Conservation (phyloP, 2,797 vertebrate species). For the Liasis olivaceus region DNA sequence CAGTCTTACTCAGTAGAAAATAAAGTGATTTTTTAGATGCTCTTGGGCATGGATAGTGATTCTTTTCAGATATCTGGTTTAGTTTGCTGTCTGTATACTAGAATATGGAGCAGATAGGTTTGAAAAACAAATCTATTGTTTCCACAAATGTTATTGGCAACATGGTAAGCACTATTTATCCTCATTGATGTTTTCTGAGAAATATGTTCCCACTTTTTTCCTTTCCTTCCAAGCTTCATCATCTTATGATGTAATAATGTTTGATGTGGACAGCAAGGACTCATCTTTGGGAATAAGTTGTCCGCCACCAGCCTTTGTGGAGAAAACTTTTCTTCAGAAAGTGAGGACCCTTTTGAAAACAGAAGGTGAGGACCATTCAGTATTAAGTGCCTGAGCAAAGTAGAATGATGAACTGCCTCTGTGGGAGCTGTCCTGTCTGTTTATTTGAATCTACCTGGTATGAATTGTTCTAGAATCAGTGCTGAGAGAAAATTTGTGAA, state of each 20-base stretch:
- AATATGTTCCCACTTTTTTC: not conserved
- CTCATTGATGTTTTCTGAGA: not conserved
- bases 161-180: not conserved
- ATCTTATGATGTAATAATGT: conserved; percentile 87
- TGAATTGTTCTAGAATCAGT: not conserved
- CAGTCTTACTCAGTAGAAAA: not conserved
- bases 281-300: conserved; percentile 91
- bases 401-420: not conserved
- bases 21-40: not conserved
- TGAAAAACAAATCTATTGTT: not conserved
- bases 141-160: not conserved
- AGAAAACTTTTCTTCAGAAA: conserved; percentile 82
- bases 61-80: not conserved
- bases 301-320: conserved; percentile 90
- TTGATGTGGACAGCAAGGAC: conserved; percentile 97
- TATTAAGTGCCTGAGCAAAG: rapidly evolving
- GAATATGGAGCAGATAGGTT: not conserved
- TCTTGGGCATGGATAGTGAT: not conserved
- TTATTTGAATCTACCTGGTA: not conserved
- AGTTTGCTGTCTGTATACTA: not conserved
- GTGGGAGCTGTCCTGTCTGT: not conserved
- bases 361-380: conserved; percentile 76
- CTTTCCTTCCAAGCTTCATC: conserved; percentile 69
- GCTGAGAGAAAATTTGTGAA: not conserved
- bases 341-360: conserved; percentile 82